phyloP scores from a whole-genome alignment of 2,797 vertebrate genomes.

The Glyptemys insculpta region DNA sequence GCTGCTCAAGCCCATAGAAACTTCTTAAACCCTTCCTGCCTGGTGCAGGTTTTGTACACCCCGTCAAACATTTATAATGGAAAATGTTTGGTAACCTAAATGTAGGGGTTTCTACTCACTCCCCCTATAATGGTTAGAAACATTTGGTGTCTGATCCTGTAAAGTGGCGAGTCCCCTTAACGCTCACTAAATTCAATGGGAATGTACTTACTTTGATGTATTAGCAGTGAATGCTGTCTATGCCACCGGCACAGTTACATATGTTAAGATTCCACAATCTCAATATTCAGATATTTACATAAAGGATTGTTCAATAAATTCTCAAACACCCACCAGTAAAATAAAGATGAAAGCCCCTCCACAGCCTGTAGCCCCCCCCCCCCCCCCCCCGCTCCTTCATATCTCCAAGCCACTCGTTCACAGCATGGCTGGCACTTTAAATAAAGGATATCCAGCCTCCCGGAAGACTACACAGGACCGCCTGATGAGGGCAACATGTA shows the following conservation, averaged over 20 bases:
- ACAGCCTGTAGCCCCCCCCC: not conserved
- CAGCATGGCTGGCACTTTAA: not conserved
- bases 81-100: not conserved
- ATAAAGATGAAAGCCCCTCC: not conserved
- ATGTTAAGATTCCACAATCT: not conserved
- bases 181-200: not conserved
- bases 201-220: not conserved
- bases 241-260: not conserved
- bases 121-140: conserved; percentile 2
- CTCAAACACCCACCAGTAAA: not conserved
- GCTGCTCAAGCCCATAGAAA: too few relatives aligned
- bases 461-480: too few relatives aligned
- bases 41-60: too few relatives aligned
- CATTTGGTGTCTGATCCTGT: not conserved
- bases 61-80: not conserved
- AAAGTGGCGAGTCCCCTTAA: not conserved
- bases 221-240: not conserved
- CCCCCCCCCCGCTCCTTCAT: not conserved
- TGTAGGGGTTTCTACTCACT: not conserved
- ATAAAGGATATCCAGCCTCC: not conserved
- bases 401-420: not conserved
- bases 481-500: too few relatives aligned
- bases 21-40: too few relatives aligned
- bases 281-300: not conserved
- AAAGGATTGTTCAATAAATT: not conserved